These are phyloP conservation scores for Clarias batrachus DNA, from an alignment of 2,113 vertebrate genomes.

Conservation along the genomic window DNA sequence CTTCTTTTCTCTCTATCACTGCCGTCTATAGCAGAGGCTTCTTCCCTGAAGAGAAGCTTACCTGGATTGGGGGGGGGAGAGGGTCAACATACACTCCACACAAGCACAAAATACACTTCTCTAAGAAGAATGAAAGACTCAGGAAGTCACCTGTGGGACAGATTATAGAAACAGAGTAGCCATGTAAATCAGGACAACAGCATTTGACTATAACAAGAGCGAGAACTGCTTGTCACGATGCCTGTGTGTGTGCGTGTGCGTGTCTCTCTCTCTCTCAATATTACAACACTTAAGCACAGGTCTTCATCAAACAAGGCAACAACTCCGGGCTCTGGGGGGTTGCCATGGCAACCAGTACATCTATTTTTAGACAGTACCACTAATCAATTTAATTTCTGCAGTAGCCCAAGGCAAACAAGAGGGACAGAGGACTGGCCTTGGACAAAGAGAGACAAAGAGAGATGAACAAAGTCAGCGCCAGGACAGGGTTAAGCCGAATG, in stretches of 20 bases:
- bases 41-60: slow-evolving; percentile 15
- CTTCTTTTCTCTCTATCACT: not conserved
- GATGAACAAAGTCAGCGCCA: slow-evolving; percentile 5
- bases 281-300: slow-evolving; percentile 59
- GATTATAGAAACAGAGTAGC: not conserved
- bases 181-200: slow-evolving; percentile 21
- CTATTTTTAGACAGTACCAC: slow-evolving; percentile 64
- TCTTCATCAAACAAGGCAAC: slow-evolving; percentile 61
- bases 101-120: not conserved
- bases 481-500: slow-evolving; percentile 32
- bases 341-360: slow-evolving; percentile 58
- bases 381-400: slow-evolving; percentile 65
- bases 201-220: not conserved
- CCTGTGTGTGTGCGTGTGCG: not conserved
- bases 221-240: slow-evolving; percentile 15
- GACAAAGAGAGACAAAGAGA: slow-evolving; percentile 7
- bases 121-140: not conserved
- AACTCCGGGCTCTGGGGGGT: slow-evolving; percentile 54
- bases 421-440: slow-evolving; percentile 41
- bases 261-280: slow-evolving; percentile 4
- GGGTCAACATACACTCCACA: not conserved
- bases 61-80: not conserved
- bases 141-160: not conserved
- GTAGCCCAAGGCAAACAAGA: slow-evolving; percentile 53
- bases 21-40: slow-evolving; percentile 24